Evolutionary conservation across 2,797 vertebrate species (phyloP), one percentile per base, ranked within the genome.

Genomic region (Dipus sagitta): DNA sequence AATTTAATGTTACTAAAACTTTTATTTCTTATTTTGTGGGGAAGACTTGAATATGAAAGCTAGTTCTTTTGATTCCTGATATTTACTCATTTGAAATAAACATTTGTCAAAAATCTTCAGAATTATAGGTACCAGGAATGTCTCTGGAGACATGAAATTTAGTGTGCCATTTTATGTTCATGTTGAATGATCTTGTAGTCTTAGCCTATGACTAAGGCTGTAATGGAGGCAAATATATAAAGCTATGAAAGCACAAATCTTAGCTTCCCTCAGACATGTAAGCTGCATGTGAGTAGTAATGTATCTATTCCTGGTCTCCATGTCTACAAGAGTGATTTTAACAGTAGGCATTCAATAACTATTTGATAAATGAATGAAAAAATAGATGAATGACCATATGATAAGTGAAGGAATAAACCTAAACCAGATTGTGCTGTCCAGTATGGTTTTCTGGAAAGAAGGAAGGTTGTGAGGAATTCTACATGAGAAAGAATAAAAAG

Each of bases 1-100:
- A 65, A 42, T 70, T 60, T 5, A 20, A 0, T 89, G 10, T 80
- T 72, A 94, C 21, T 15, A 87, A 93, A 34, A 42, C 1, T 58
- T 88, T 83, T 52, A 81, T 34, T 64, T 90, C 34, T 87, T 15
- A 58, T 11, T 78, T 85, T 91, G 30, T 0, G 8, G 13, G 8
- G 15, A 8, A 32, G 52, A 34, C 79, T 9, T 70, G n/a, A 92
- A 70, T 58, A 38, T 24, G 58, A 90, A 91, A 76, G 23, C 1
- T 14, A 75, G 28, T 3, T 96, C 47, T 84, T 83, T 72, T 79
- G 18, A 75, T 32, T 83, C 68, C 30, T 91, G 28, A 24, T 28
- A 89, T 34, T 82, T 85, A 47, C 14, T 75, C 58, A 72, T 54
- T 85, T 86, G 28, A 86, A 54, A 79, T 52, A 90, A 85, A 74